Evolutionary conservation across 2,888 invertebrate genomes (phyloP), one percentile per base, ranked within the genome.

Genomic region (Drosophila fulvimacula): DNA sequence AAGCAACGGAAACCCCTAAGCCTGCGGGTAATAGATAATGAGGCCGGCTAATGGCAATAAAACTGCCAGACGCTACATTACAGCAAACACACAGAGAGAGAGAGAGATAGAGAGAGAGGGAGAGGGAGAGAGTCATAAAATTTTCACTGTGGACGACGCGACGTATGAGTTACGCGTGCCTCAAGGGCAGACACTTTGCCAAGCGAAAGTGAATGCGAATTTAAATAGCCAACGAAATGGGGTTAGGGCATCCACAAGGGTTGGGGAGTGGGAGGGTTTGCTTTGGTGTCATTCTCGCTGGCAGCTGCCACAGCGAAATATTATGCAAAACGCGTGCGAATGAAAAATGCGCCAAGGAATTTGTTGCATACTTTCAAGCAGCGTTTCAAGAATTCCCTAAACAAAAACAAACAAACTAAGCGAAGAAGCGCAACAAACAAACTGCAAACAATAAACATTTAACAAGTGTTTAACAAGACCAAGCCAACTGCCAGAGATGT

Each of bases 321-420:
- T 69, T 67, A 70, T 69, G 73, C 58, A 67, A 57, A 74, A 63
- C 48, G 59, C 46, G 63, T 67, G 76, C 65, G 60, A 59, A 34
- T 46, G 41, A 68, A 48, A 53, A 36, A 62, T 55, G 65, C 30
- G 59, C n/a, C 13, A 13, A 42, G 63, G 70, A 89, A 89, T 84
- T 74, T 74, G 71, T 84, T 88, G 89, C 89, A 89, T 84, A 84
- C 85, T 88, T 87, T 63, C 49, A 60, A 72, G 83, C 58, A 70
- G 57, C 41, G 11, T 27, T 27, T 27, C 13, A 36, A 24, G 57
- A 57, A 46, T 57, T 44, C 3, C 24, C 63, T 0, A 27, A 46
- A 46, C 52, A 62, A 64, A 56, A 69, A 15, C 48, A 48, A 41
- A 57, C 38, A 46, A 42, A 56, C 39, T 49, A 58, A 49, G 59